Percentiles rank a stretch among this genome's conserved stretches.
Evolutionary conservation across 1,140 invertebrate genomes (phyloP).

Genomic region (Diprion similis): DNA sequence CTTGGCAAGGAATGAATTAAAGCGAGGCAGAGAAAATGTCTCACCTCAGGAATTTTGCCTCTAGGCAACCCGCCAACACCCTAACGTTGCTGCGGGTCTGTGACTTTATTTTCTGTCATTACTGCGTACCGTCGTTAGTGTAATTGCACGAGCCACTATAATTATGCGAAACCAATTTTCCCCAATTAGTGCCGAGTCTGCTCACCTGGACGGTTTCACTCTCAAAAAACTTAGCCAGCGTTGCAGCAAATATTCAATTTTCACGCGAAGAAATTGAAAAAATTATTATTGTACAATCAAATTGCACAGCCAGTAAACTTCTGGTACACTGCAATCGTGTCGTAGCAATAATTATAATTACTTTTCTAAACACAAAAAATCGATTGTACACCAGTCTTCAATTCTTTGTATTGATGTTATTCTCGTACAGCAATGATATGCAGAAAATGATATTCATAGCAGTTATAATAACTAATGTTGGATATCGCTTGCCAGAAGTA

Average conservation of each 20-base stretch:
- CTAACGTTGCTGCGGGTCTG: background rate
- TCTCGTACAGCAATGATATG: no score
- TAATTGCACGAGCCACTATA: background rate
- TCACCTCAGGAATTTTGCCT: background rate
- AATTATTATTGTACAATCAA: background rate
- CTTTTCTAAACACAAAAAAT: no score
- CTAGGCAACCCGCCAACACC: background rate
- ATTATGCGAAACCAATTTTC: background rate
- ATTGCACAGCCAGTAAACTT: no score
- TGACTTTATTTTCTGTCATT: background rate
- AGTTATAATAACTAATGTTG: no score
- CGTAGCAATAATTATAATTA: no score
- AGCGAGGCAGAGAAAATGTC: background rate
- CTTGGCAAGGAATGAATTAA: background rate
- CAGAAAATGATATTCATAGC: no score
- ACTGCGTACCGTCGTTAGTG: background rate
- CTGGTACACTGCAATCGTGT: no score
- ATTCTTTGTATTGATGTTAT: no score
- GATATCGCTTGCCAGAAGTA: no score
- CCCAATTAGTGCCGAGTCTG: background rate
- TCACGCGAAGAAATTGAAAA: background rate
- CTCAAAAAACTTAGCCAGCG: background rate
- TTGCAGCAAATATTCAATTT: background rate
- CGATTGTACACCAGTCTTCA: no score
- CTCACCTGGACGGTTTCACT: background rate